A percentile compares a stretch with the other conserved stretches of the same genome.
phyloP scores from a whole-genome alignment of 2,888 invertebrate species.

The Hybos culiciformis region DNA sequence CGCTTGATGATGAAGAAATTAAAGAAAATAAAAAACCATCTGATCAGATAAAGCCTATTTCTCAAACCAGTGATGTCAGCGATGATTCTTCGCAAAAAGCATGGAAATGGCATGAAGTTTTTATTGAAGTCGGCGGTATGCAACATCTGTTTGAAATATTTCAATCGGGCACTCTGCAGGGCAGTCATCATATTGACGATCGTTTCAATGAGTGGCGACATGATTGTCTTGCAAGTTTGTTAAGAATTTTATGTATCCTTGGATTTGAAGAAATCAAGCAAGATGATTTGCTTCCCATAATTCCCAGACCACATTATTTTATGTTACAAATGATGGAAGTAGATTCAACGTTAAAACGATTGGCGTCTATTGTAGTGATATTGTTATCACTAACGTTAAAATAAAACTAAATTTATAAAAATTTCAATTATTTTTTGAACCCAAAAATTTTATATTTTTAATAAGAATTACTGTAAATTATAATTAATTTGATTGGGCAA shows the following conservation, averaged over 20 bases:
- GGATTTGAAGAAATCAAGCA: constrained; percentile 48
- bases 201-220: constrained; percentile 70
- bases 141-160: constrained; percentile 83
- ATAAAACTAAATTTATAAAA: too few species aligned
- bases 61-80: neutral
- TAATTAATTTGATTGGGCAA: too few species aligned
- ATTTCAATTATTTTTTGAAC: too few species aligned
- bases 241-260: constrained; percentile 75
- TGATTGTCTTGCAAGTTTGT: constrained; percentile 76
- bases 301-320: constrained; percentile 42
- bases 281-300: constrained; percentile 44
- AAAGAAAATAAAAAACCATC: neutral
- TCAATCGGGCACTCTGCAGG: constrained; percentile 70
- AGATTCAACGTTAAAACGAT: constrained; percentile 64
- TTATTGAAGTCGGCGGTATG: constrained; percentile 77
- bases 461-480: too few species aligned
- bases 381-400: too few species aligned
- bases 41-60: too few species aligned
- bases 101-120: constrained; percentile 56
- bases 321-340: constrained; percentile 75
- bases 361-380: constrained; percentile 70
- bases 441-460: too few species aligned
- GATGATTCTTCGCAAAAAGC: constrained; percentile 11
- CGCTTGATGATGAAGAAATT: neutral
- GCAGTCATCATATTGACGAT: constrained; percentile 52